These are phyloP conservation scores for Notamacropus eugenii DNA, from an alignment of 2,797 vertebrate genomes.

Conservation along the genomic window DNA sequence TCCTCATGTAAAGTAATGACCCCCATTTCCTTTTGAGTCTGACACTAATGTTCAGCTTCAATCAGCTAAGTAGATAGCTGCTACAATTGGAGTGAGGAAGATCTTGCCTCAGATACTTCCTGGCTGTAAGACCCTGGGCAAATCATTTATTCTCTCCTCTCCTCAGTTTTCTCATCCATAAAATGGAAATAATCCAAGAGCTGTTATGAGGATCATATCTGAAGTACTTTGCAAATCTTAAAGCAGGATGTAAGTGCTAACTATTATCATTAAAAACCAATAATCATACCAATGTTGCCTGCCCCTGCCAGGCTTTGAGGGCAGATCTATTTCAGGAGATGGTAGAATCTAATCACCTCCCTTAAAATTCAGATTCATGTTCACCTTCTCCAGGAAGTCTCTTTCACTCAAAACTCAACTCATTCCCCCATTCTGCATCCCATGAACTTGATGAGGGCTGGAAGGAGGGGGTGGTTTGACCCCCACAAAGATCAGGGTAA, in stretches of 20 bases:
- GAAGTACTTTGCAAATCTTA: background rate
- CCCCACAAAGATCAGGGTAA: too few species aligned
- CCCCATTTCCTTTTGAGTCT: background rate
- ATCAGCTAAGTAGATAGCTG: background rate
- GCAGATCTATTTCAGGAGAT: background rate
- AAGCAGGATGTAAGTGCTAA: background rate
- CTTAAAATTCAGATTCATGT: background rate
- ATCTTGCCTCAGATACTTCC: background rate
- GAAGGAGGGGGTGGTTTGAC: too few species aligned
- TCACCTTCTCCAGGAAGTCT: background rate
- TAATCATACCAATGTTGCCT: background rate
- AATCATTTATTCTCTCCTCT: background rate
- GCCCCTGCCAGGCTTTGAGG: background rate
- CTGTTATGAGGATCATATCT: background rate
- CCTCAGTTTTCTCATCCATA: background rate
- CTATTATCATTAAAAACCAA: background rate
- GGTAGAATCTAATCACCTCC: background rate
- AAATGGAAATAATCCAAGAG: background rate
- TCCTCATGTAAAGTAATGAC: background rate
- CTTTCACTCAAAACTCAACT: background rate
- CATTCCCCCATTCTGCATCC: background rate
- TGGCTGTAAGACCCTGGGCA: too few species aligned
- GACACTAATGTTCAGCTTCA: background rate
- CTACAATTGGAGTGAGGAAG: background rate
- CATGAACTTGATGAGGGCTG: background rate